Base-by-base conservation (phyloP, 2,888 invertebrate genomes). In the Listrodromus nycthemerus region DNA sequence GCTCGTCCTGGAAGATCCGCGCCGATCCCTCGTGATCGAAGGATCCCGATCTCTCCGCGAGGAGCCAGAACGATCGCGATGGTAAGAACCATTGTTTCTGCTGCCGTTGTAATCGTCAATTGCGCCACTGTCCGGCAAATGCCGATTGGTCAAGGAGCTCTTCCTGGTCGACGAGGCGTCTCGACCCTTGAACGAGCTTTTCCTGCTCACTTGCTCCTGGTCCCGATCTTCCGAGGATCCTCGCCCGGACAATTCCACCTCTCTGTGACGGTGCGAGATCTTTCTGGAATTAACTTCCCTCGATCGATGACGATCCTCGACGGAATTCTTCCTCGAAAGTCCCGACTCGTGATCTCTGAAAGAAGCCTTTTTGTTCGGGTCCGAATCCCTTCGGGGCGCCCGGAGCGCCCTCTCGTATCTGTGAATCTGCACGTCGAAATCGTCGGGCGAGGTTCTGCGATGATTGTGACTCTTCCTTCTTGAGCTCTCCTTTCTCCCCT, bases 401-500 rank as follows among this genome's bases (percentile, higher is more conserved):
- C 80, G 19, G 1, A 87, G 73, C 0, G 84, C 87, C 21, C 90
- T 84, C 27, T 92, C 91, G 86, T 89, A 91, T 63, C 87, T 88
- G 48, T 90, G 88, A 63, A 90, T 89, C 41, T 90, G 85, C 5
- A 90, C 89, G 55, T 92, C 90, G 67, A 90, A 90, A 8, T 91
- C 87, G 5, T 91, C 90, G n/a, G 90, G 79, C 48, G 67, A 75
- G 1, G 82, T 52, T 84, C 79, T 82, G 19, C 27, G 75, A 75
- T 75, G 74, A 1, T 33, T 19, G 67, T 73, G 73, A 66, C 52
- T 82, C 71, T 82, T 79, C 19, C 71, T 71, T 0, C 45, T 45
- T 8, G 88, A 87, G 4, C 81, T 86, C 4, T 89, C 88, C n/a
- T 85, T 91, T 48, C 86, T 88, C 7, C 88, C 82, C 41, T 87